Evolutionary conservation across 2,113 vertebrate genomes (phyloP), one percentile per base, ranked within the genome.

Genomic region (Pitta sordida): DNA sequence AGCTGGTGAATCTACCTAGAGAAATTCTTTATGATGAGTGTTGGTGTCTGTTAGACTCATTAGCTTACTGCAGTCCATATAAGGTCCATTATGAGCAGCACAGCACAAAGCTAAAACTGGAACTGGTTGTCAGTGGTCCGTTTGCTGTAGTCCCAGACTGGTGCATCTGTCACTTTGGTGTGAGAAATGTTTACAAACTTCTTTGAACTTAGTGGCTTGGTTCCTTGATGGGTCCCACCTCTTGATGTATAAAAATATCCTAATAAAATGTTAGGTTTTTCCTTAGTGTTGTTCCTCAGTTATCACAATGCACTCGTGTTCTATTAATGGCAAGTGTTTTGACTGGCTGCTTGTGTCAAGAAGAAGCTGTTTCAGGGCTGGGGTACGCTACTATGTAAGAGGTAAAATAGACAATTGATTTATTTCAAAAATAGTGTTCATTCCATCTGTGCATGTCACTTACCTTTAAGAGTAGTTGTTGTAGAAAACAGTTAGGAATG

Each of bases 291-390:
- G 17, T 15, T 68, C 11, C 34, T 70, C 76, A 99, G 99, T 99
- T 97, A 98, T 99, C 91, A 96, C 96, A 18, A 98, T 99, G 98
- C 98, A 98, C 84, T 98, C 98, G 1, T 98, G 99, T 96, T 98
- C 98, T 81, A 97, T 99, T 95, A 99, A 99, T 70, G 99, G 99
- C 16, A 99, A 99, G 78, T 92, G 98, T 95, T 99, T 99, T 77
- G 99, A 99, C 59, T 99, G 99, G 99, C 98, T 98, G 80, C 98
- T 99, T 46, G 97, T 99, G 95, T 99, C 99, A 32, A 98, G 99
- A 94, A 98, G 99, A 96, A 99, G 99, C 95, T 99, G 99, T 88
- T 99, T 99, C 97, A 97, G 99, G 87, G 99, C 99, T 20, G 99
- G 99, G 0, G 99, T 99, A 4, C 98, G 99, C 71, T 99, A 99